Evolutionary conservation across 1,140 invertebrate genomes (phyloP).

Genomic region (Scaptomyza montana): DNA sequence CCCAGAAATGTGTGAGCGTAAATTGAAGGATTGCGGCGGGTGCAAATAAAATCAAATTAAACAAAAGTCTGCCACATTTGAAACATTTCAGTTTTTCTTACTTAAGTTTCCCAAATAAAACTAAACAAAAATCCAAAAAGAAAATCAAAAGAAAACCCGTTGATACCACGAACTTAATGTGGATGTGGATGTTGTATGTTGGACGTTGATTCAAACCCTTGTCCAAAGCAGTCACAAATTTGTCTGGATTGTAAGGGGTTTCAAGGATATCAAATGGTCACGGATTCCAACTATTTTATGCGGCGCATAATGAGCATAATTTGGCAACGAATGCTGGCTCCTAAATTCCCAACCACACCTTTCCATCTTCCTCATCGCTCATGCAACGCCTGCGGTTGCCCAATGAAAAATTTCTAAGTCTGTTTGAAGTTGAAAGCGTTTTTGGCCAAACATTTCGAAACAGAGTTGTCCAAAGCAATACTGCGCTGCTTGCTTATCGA

Average conservation of each 20-base stretch:
- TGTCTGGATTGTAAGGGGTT: too few relatives aligned
- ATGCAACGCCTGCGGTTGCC: conserved; percentile 28
- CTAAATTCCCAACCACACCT: too few relatives aligned
- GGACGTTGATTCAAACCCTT: conserved; percentile 20
- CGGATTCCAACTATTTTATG: conserved; percentile 42
- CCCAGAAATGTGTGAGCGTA: conserved; percentile 39
- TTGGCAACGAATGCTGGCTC: conserved; percentile 15
- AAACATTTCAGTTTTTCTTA: conserved; percentile 14
- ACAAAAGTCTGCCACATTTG: conserved; percentile 33
- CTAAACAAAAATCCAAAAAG: conserved; percentile 21
- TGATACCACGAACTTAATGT: background rate
- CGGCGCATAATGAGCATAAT: conserved; percentile 48
- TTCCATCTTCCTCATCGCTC: background rate
- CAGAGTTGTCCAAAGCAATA: conserved; percentile 8
- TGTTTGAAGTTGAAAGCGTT: conserved; percentile 51
- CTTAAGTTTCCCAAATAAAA: conserved; percentile 33
- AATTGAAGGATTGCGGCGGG: conserved; percentile 44
- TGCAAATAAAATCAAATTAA: conserved; percentile 51
- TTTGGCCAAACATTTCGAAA: background rate
- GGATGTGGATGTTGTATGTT: conserved; percentile 9
- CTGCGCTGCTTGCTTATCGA: background rate
- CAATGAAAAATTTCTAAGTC: conserved; percentile 41
- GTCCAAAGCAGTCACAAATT: conserved; percentile 19
- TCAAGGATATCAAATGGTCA: too few relatives aligned
- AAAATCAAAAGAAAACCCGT: background rate